Evolutionary conservation across 2,113 vertebrate genomes (phyloP).

Genomic region (Elanoides forficatus): DNA sequence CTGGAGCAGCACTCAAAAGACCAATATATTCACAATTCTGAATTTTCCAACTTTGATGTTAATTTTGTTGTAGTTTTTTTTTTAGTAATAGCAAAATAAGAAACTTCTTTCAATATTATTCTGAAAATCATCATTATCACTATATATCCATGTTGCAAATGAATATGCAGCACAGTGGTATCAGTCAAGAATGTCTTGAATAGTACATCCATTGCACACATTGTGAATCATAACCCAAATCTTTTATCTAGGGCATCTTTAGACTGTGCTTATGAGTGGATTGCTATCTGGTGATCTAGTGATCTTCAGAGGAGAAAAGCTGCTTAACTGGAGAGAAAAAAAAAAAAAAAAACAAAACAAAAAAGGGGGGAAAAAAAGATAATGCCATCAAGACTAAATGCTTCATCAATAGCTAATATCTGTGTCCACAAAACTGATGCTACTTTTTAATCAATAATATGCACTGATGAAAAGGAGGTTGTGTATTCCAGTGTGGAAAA

Average conservation of each 20-base stretch:
- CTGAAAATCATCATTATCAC: neutral
- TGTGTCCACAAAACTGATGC: neutral
- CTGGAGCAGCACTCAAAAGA: neutral
- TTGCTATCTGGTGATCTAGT: neutral
- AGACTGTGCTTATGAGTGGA: neutral
- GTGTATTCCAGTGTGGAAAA: neutral
- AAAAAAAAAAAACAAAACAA: neutral
- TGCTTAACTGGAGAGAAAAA: slow-evolving; percentile 20
- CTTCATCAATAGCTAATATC: neutral
- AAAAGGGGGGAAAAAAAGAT: neutral
- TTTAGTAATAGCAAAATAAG: neutral
- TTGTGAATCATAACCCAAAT: slow-evolving; percentile 17
- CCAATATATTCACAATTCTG: neutral
- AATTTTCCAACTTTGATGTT: neutral
- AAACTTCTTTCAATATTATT: neutral
- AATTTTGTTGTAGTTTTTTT: neutral
- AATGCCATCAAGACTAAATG: neutral
- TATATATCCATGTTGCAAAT: neutral
- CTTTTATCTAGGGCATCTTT: slow-evolving; percentile 50
- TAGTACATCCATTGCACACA: neutral
- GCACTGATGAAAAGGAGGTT: neutral
- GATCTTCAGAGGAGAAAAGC: slow-evolving; percentile 43
- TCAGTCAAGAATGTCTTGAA: neutral
- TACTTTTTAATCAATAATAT: neutral
- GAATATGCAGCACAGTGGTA: neutral